Conservation (phyloP, 2,113 vertebrate species). For the Stigmatopora argus region DNA sequence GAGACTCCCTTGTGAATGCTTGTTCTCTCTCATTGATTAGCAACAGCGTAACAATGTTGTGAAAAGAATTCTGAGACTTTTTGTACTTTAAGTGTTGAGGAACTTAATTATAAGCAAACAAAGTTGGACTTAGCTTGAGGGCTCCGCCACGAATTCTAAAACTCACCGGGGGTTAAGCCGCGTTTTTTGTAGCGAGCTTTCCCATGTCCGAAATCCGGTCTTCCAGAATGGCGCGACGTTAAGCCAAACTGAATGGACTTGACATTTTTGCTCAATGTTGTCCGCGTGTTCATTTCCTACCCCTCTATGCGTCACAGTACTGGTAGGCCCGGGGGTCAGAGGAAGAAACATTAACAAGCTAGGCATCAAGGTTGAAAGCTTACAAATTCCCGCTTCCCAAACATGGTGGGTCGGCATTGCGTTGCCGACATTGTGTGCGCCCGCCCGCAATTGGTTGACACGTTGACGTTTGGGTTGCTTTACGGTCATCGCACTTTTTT, state of each 20-base stretch:
- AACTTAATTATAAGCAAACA: constrained; percentile 32
- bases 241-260: constrained; percentile 54
- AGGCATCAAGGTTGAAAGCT: constrained; percentile 56
- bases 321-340: constrained; percentile 16
- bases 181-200: constrained; percentile 36
- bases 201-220: constrained; percentile 32
- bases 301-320: constrained; percentile 19
- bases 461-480: too few species aligned
- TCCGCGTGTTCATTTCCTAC: constrained; percentile 71
- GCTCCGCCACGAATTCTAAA: constrained; percentile 20
- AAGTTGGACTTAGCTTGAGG: constrained; percentile 27
- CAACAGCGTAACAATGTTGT: too few species aligned
- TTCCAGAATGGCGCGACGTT: constrained; percentile 2
- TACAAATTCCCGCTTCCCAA: constrained; percentile 32
- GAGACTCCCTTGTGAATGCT: too few species aligned
- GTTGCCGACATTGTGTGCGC: constrained; percentile 50
- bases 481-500: too few species aligned
- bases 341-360: constrained; percentile 53
- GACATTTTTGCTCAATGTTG: constrained; percentile 56
- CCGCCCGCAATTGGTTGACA: constrained; percentile 52
- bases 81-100: not conserved
- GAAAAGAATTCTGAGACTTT: too few species aligned
- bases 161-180: constrained; percentile 41
- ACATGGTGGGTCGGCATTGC: constrained; percentile 39
- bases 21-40: too few species aligned